A percentile compares a stretch with the other conserved stretches of the same genome.
phyloP scores from a whole-genome alignment of 1,140 invertebrate genomes.

The Pseudobourletiella spinata region DNA sequence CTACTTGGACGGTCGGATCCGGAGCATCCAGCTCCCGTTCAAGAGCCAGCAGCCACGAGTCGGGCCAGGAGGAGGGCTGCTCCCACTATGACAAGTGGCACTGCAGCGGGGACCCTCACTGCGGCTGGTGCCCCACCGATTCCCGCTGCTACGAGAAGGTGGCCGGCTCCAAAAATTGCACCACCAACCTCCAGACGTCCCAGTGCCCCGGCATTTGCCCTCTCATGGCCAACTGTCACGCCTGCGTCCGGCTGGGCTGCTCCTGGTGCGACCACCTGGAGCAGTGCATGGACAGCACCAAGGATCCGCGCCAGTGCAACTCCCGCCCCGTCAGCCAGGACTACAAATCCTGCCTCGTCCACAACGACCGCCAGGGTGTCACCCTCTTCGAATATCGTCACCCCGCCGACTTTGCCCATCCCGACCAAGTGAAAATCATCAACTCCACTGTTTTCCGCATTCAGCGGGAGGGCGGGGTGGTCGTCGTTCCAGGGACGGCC shows the following conservation, averaged over 20 bases:
- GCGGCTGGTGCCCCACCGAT: constrained; percentile 83
- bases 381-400: constrained; percentile 79
- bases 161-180: constrained; percentile 64
- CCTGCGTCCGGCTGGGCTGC: constrained; percentile 53
- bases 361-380: constrained; percentile 67
- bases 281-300: constrained; percentile 10
- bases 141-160: constrained; percentile 73
- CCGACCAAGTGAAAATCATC: constrained; percentile 39
- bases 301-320: constrained; percentile 35
- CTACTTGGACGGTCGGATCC: constrained; percentile 59
- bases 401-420: constrained; percentile 73
- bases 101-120: constrained; percentile 81
- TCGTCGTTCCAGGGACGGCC: background rate
- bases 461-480: background rate
- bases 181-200: constrained; percentile 76
- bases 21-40: constrained; percentile 23
- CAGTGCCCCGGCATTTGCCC: constrained; percentile 81
- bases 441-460: constrained; percentile 25
- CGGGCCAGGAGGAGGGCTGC: constrained; percentile 39
- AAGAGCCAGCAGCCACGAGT: background rate
- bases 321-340: constrained; percentile 16
- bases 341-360: constrained; percentile 52
- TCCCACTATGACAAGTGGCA: constrained; percentile 50
- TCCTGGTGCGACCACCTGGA: constrained; percentile 26
- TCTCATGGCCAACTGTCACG: constrained; percentile 73